Conservation (phyloP, 1,140 invertebrate genomes). For the Rhyacophila brunnea region DNA sequence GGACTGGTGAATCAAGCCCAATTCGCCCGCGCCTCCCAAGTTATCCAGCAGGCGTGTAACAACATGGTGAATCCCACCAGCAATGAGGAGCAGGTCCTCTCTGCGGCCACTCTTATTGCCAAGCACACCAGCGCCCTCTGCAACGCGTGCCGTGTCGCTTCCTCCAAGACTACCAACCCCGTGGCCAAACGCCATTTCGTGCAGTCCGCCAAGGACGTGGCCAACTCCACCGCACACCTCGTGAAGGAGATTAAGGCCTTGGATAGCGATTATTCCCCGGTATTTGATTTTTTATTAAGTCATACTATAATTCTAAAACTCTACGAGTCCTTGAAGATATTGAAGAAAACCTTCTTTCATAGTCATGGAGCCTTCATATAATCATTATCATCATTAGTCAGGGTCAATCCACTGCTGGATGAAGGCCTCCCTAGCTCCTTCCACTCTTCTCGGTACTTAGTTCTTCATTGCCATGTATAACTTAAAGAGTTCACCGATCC, state of each 20-base stretch:
- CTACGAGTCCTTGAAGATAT: too few relatives aligned
- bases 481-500: too few relatives aligned
- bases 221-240: slow-evolving; percentile 90
- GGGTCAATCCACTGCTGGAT: too few relatives aligned
- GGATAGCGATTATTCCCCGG: slow-evolving; percentile 79
- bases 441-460: too few relatives aligned
- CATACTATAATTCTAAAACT: too few relatives aligned
- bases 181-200: slow-evolving; percentile 96
- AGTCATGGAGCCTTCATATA: too few relatives aligned
- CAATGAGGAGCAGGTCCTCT: slow-evolving; percentile 83
- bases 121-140: slow-evolving; percentile 96
- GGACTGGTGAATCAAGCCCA: slow-evolving; percentile 91
- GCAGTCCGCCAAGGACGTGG: slow-evolving; percentile 95
- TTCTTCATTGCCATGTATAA: too few relatives aligned
- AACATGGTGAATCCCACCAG: slow-evolving; percentile 73
- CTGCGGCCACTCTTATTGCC: slow-evolving; percentile 90
- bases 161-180: slow-evolving; percentile 88
- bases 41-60: slow-evolving; percentile 86
- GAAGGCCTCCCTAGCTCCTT: too few relatives aligned
- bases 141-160: slow-evolving; percentile 90
- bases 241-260: slow-evolving; percentile 94
- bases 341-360: too few relatives aligned
- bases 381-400: too few relatives aligned
- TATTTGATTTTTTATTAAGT: too few relatives aligned
- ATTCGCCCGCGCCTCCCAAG: slow-evolving; percentile 83